Conservation (phyloP, 2,888 invertebrate genomes). For the Eilema caniola region DNA sequence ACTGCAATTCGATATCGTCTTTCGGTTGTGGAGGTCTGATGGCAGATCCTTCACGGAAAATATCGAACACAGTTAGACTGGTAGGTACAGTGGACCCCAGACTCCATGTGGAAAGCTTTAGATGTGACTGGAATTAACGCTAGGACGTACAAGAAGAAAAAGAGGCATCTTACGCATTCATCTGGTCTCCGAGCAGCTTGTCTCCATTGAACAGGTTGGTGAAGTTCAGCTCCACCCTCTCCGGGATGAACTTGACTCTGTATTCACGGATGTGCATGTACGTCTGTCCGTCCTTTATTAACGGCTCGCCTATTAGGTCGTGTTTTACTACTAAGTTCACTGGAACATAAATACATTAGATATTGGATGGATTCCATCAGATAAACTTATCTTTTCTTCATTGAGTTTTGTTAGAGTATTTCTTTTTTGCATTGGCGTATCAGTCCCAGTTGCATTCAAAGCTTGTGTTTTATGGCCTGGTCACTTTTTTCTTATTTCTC, state of each 20-base stretch:
- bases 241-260: conserved; percentile 88
- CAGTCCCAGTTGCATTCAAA: background rate
- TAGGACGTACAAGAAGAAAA: too few relatives aligned
- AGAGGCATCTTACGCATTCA: conserved; percentile 85
- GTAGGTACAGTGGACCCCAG: too few relatives aligned
- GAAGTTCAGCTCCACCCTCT: conserved; percentile 87
- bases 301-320: conserved; percentile 88
- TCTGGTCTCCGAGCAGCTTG: conserved; percentile 87
- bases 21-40: too few relatives aligned
- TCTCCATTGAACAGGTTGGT: conserved; percentile 90
- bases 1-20: too few relatives aligned
- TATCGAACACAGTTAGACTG: too few relatives aligned
- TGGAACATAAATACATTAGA: conserved; percentile 53
- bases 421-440: too few relatives aligned
- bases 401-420: too few relatives aligned
- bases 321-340: conserved; percentile 89
- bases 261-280: conserved; percentile 90
- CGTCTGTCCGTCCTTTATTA: conserved; percentile 87
- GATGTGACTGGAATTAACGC: too few relatives aligned
- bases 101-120: too few relatives aligned
- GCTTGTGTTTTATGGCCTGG: too few relatives aligned
- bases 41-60: too few relatives aligned
- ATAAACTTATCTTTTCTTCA: background rate
- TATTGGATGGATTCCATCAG: background rate
- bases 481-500: too few relatives aligned